Conservation (phyloP, 1,140 invertebrate genomes). For the Bombus pascuorum region DNA sequence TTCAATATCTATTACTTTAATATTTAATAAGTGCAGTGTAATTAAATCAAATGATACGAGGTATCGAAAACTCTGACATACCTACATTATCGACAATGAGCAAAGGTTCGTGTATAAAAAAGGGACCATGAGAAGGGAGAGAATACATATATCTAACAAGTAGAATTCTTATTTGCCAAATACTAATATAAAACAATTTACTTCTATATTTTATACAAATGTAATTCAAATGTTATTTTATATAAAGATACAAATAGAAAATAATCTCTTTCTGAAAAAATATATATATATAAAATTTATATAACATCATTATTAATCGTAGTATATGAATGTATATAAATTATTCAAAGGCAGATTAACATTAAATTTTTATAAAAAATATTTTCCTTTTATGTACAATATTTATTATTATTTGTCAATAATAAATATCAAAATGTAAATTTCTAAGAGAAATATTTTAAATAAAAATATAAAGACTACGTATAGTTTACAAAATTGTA, state of each 20-base stretch:
- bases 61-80: neutral
- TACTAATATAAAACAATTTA: neutral
- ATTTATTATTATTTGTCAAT: neutral
- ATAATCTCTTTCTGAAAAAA: neutral
- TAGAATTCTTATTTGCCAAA: neutral
- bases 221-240: neutral
- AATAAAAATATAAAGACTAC: neutral
- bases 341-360: neutral
- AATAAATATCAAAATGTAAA: conserved; percentile 8
- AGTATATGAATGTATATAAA: neutral
- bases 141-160: no score
- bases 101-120: neutral
- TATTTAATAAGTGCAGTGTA: no score
- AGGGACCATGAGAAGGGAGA: neutral
- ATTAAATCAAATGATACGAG: no score
- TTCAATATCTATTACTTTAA: no score
- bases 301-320: neutral
- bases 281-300: neutral
- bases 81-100: neutral
- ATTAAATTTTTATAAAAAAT: neutral
- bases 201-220: neutral
- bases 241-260: neutral
- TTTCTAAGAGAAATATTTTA: neutral
- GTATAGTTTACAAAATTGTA: conserved; percentile 15
- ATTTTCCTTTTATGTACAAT: neutral